Conservation (phyloP, 1,140 invertebrate genomes). For the Trinorchestia longiramus region DNA sequence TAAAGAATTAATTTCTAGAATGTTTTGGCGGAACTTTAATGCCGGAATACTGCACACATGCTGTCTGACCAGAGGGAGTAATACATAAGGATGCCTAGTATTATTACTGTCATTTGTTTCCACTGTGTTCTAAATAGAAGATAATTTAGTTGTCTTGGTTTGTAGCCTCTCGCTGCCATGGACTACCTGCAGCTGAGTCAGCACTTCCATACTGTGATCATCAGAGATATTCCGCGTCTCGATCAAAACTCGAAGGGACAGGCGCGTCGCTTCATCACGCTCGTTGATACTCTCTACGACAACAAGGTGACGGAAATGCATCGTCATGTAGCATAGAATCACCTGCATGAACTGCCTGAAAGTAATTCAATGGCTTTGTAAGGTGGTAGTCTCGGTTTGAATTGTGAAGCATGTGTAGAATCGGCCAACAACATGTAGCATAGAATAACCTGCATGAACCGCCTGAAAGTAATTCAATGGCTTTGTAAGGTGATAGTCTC, state of each 20-base stretch:
- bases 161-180: conserved; percentile 86
- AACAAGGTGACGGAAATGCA: conserved; percentile 74
- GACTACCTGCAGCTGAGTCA: conserved; percentile 94
- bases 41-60: no score
- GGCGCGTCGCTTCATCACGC: conserved; percentile 92
- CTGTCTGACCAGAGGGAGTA: no score
- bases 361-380: not conserved
- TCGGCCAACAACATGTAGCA: no score
- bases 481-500: not conserved
- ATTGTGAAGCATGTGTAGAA: no score
- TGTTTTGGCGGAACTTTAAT: no score
- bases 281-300: conserved; percentile 98
- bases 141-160: not conserved
- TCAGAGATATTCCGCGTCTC: conserved; percentile 89
- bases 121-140: not conserved
- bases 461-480: no score
- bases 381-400: no score
- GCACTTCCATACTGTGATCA: conserved; percentile 94
- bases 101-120: not conserved
- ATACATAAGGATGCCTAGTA: not conserved
- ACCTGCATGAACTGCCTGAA: not conserved
- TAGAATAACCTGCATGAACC: no score
- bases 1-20: no score
- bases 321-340: no score
- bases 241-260: conserved; percentile 84